Percentiles rank a stretch among this genome's conserved stretches.
These are phyloP conservation scores for Brachionus manjavacas DNA, from an alignment of 1,140 invertebrate species.

Conservation along the genomic window DNA sequence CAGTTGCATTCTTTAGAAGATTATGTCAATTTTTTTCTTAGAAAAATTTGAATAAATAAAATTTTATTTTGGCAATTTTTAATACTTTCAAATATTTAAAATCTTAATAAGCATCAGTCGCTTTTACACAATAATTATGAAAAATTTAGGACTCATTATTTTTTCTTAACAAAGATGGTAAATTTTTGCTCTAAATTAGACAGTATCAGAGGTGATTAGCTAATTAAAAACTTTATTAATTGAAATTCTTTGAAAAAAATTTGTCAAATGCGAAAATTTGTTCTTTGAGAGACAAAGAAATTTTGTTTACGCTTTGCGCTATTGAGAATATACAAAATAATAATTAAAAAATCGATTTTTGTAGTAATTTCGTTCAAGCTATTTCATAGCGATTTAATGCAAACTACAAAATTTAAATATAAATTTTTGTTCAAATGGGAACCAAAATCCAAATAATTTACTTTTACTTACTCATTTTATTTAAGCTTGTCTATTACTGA, in stretches of 20 bases:
- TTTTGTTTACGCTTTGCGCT: neutral
- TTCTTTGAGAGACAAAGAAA: neutral
- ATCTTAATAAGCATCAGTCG: neutral
- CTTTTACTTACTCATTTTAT: neutral
- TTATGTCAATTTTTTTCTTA: neutral
- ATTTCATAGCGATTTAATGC: neutral
- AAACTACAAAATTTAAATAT: neutral
- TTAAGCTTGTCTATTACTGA: neutral
- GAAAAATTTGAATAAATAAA: neutral
- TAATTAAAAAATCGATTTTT: constrained; percentile 1
- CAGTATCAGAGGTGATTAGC: neutral
- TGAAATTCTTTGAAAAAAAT: neutral
- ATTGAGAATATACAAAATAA: neutral
- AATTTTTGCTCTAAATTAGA: neutral
- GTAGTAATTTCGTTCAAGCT: neutral
- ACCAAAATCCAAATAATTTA: neutral
- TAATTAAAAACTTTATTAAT: constrained; percentile 2
- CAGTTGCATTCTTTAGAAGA: neutral
- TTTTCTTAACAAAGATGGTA: neutral
- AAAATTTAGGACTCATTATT: neutral
- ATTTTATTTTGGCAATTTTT: neutral
- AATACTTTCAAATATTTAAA: neutral
- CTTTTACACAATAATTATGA: neutral
- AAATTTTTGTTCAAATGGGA: neutral
- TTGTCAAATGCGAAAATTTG: neutral